phyloP scores from a whole-genome alignment of 2,888 invertebrate species.

The Drosophila bunnanda region DNA sequence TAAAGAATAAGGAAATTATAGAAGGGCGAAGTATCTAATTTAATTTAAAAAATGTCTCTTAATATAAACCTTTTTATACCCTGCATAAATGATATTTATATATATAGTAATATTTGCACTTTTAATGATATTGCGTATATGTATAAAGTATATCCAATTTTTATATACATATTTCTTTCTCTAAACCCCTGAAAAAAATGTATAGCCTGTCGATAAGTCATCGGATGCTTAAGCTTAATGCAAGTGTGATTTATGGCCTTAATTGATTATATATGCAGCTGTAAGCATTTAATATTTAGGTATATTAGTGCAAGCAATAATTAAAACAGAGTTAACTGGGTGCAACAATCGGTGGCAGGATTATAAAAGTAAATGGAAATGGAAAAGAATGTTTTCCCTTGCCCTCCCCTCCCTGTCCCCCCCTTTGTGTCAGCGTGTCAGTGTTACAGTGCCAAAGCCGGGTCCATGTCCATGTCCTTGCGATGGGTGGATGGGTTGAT shows the following conservation, averaged over 20 bases:
- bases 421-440: slow-evolving; percentile 67
- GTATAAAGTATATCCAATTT: neutral
- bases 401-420: neutral
- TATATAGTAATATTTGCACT: neutral
- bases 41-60: too few relatives aligned
- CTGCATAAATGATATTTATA: neutral
- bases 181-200: neutral
- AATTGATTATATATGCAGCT: neutral
- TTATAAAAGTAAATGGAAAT: neutral
- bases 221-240: neutral
- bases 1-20: neutral
- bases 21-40: too few relatives aligned
- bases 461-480: slow-evolving; percentile 56
- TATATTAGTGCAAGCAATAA: neutral
- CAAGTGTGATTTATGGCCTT: slow-evolving; percentile 5
- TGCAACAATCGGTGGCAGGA: slow-evolving; percentile 26
- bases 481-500: slow-evolving; percentile 11
- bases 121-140: neutral
- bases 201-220: slow-evolving; percentile 1
- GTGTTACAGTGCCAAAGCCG: slow-evolving; percentile 77
- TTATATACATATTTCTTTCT: neutral
- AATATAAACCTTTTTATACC: neutral
- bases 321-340: slow-evolving; percentile 2
- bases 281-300: neutral
- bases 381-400: neutral